Conservation (phyloP, 2,888 invertebrate genomes). For the Embidobia sp. region DNA sequence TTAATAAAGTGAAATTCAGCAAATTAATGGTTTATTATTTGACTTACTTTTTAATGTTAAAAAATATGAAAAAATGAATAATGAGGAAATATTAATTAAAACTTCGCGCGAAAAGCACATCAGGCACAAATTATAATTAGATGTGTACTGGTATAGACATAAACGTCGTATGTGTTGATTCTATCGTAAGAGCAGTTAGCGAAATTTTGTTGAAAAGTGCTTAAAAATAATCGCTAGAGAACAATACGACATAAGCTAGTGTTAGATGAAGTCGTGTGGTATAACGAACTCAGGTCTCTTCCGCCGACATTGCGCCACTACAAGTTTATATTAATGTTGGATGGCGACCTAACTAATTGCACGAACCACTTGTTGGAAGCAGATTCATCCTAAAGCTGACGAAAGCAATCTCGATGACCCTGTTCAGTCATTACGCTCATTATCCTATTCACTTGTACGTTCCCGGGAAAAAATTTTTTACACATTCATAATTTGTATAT, state of each 20-base stretch:
- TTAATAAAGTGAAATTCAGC: too few relatives aligned
- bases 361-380: conserved; percentile 54
- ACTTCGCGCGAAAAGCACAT: conserved; percentile 1
- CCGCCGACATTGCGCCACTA: too few relatives aligned
- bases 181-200: conserved; percentile 29
- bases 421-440: conserved; percentile 16
- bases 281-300: conserved; percentile 39
- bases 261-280: conserved; percentile 6
- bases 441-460: conserved; percentile 26
- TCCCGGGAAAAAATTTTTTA: too few relatives aligned
- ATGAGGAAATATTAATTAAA: conserved; percentile 23
- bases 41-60: too few relatives aligned
- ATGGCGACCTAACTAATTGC: conserved; percentile 44
- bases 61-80: too few relatives aligned
- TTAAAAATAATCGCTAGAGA: conserved; percentile 50
- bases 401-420: conserved; percentile 27
- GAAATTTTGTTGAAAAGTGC: conserved; percentile 38
- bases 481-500: too few relatives aligned
- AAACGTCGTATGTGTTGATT: conserved; percentile 10
- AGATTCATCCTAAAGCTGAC: conserved; percentile 29
- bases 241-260: conserved; percentile 6
- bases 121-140: conserved; percentile 5
- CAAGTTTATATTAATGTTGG: conserved; percentile 44
- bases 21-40: too few relatives aligned
- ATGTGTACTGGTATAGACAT: conserved; percentile 1